Evolutionary conservation across 2,113 vertebrate genomes (phyloP).

Genomic region (Passer montanus): DNA sequence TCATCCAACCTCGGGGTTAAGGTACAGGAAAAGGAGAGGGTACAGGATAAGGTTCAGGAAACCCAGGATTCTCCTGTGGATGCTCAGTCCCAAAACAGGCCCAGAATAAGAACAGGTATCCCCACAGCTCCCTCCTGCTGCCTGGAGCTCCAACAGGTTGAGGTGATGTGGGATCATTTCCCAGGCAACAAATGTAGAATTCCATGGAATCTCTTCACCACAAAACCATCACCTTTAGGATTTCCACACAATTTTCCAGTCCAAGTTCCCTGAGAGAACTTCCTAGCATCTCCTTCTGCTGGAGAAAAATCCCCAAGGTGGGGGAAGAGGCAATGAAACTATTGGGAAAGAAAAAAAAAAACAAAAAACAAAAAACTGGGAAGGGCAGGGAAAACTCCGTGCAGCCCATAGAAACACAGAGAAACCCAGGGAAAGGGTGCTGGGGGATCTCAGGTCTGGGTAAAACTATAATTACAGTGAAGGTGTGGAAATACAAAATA

Average conservation of each 20-base stretch:
- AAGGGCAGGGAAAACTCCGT: not conserved
- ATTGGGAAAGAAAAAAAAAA: not conserved
- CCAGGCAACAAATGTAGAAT: fast-evolving
- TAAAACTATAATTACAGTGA: not conserved
- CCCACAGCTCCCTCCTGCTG: not conserved
- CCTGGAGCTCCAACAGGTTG: fast-evolving
- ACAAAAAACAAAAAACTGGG: not conserved
- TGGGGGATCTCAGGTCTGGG: not conserved
- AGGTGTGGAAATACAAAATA: not conserved
- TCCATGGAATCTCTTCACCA: not conserved
- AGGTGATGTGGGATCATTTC: fast-evolving
- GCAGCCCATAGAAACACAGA: fast-evolving
- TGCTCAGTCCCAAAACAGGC: not conserved
- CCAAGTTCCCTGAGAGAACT: fast-evolving
- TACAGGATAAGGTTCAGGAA: not conserved
- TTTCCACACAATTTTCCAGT: not conserved
- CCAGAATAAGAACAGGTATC: too few relatives aligned
- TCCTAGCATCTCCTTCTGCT: fast-evolving
- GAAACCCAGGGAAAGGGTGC: not conserved
- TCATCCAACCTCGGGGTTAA: not conserved
- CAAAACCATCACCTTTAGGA: fast-evolving
- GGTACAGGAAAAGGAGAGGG: too few relatives aligned
- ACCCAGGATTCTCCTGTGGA: not conserved
- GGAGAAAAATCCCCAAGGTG: fast-evolving
- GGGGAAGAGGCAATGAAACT: not conserved